Evolutionary conservation across 2,888 invertebrate genomes (phyloP).

Genomic region (Peribatodes rhomboidaria): DNA sequence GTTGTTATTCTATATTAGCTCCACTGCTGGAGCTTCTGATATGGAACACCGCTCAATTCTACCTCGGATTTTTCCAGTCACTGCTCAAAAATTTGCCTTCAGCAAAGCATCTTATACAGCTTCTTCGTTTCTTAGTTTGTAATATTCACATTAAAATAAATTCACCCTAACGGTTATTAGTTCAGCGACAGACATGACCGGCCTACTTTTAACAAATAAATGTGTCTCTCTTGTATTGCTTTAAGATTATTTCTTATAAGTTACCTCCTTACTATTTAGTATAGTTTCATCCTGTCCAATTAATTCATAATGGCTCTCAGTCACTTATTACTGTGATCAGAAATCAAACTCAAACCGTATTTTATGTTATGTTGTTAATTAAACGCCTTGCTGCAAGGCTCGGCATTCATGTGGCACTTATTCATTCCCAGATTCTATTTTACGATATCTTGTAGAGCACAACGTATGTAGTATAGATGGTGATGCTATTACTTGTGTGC

Average conservation of each 20-base stretch:
- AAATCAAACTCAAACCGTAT: conserved; percentile 9
- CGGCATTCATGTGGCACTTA: conserved; percentile 12
- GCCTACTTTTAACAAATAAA: too few relatives aligned
- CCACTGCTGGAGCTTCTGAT: neutral
- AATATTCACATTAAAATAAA: neutral
- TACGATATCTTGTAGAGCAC: conserved; percentile 4
- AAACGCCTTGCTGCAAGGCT: conserved; percentile 9
- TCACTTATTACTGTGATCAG: conserved; percentile 18
- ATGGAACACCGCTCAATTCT: neutral
- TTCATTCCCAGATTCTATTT: conserved; percentile 20
- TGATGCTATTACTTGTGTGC: conserved; percentile 27
- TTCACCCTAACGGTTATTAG: too few relatives aligned
- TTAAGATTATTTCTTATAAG: neutral
- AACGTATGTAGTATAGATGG: neutral
- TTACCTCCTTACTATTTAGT: neutral
- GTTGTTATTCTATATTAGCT: neutral
- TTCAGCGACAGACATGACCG: too few relatives aligned
- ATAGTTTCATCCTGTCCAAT: neutral
- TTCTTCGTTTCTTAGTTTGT: neutral
- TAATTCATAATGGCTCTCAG: conserved; percentile 5
- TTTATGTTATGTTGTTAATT: conserved; percentile 20
- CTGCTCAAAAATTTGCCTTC: too few relatives aligned
- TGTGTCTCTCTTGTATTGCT: neutral
- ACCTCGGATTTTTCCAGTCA: too few relatives aligned
- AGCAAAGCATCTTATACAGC: neutral